Percentiles rank a stretch among this genome's conserved stretches.
Conservation (phyloP, 2,113 vertebrate genomes). For the Pseudopipra pipra region DNA sequence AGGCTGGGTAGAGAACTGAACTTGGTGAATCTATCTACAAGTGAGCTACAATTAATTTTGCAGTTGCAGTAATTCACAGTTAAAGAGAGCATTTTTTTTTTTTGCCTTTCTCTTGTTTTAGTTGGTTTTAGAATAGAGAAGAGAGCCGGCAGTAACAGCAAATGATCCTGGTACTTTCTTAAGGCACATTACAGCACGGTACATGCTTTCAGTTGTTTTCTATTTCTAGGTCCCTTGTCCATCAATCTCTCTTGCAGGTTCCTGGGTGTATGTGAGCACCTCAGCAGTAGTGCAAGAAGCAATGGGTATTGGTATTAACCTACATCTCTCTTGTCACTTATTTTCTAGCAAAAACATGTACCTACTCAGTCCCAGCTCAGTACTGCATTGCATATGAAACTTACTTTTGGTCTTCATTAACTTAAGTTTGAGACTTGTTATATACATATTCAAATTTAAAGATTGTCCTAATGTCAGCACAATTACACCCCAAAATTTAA, state of each 20-base stretch:
- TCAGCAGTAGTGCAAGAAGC: not conserved
- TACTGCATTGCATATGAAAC: not conserved
- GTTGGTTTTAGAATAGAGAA: not conserved
- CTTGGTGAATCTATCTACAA: not conserved
- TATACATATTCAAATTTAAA: not conserved
- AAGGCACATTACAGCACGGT: not conserved
- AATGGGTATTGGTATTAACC: not conserved
- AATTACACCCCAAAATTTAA: not conserved
- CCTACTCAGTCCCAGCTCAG: not conserved
- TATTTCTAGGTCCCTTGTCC: not conserved
- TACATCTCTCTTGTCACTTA: not conserved
- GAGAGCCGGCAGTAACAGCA: not conserved
- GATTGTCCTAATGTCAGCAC: not conserved
- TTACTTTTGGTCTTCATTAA: not conserved
- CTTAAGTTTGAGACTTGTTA: not conserved
- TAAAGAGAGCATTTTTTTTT: not conserved
- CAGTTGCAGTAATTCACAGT: not conserved
- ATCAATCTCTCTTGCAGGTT: not conserved
- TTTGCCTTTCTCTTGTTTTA: not conserved
- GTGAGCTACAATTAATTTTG: not conserved
- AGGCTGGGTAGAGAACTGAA: not conserved
- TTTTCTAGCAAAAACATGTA: not conserved
- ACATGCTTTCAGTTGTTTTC: not conserved
- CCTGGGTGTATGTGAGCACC: not conserved
- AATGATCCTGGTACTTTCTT: not conserved